Conservation (phyloP, 2,797 vertebrate genomes). For the Basileuterus tristriatus region DNA sequence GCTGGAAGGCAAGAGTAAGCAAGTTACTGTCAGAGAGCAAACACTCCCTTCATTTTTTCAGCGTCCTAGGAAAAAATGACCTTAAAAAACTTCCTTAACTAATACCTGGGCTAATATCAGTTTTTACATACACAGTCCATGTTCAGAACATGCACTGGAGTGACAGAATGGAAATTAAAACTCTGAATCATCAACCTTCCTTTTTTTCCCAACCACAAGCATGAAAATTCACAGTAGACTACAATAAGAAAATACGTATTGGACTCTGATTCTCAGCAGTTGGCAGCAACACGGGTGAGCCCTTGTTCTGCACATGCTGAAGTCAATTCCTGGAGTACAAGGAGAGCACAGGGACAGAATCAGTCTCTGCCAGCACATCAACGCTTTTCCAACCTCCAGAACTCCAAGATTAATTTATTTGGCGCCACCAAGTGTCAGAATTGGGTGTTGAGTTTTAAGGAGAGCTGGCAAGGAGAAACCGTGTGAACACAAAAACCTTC, state of each 20-base stretch:
- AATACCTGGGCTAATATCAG: not conserved
- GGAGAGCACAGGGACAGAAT: not conserved
- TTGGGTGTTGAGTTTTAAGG: not conserved
- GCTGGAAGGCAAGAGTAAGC: constrained; percentile 59
- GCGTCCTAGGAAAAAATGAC: not conserved
- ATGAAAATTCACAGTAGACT: not conserved
- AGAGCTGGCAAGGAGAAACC: not conserved
- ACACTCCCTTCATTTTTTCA: not conserved
- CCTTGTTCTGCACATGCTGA: not conserved
- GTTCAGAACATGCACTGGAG: not conserved
- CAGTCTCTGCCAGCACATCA: not conserved
- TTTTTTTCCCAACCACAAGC: not conserved
- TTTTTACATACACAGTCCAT: not conserved
- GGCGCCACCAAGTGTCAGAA: constrained; percentile 69
- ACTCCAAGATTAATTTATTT: not conserved
- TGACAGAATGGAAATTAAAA: not conserved
- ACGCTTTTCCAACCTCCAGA: not conserved
- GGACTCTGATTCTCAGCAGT: not conserved
- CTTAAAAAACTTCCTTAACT: not conserved
- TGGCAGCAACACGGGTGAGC: not conserved
- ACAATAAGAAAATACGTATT: not conserved
- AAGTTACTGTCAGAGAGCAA: not conserved
- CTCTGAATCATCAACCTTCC: not conserved
- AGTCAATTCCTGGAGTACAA: not conserved
- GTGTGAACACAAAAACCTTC: accelerated